Base-by-base conservation (phyloP, 2,888 invertebrate species). In the Drepanosiphum platanoidis region DNA sequence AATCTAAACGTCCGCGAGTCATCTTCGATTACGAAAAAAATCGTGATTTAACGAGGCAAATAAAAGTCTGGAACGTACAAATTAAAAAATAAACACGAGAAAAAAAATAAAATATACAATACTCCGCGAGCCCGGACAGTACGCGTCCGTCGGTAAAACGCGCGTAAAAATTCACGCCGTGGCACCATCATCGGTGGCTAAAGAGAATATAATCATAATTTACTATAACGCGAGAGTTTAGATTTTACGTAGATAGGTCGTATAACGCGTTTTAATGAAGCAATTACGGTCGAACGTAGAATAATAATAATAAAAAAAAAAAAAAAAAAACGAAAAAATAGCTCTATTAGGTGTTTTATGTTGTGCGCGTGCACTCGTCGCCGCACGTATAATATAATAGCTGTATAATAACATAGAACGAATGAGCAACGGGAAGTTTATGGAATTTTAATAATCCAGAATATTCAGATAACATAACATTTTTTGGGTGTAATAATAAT, bases 221-320 rank as follows among this genome's bases (percentile, higher is more conserved):
- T 58, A 52, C 36, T 36, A 61, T n/a, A n/a, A n/a, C n/a, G n/a
- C n/a, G n/a, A n/a, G 34, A 70, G 15, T 70, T 80, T 11, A 58
- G 52, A 70, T 80, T 70, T n/a, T n/a, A n/a, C n/a, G 9, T 46
- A 79, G 27, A 80, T 70, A n/a, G n/a, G n/a, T n/a, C n/a, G n/a
- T n/a, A n/a, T n/a, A 70, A 70, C 36, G 52, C 0, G 30, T 80
- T 80, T 80, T 80, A 70, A 80, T 36, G 58, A 80, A 80, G 80
- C 58, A 36, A 80, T 58, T 70, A 61, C 15, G 34, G 34, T n/a
- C 15, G 34, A 52, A 15, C 18, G 34, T 64, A 52, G n/a, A n/a
- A n/a, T n/a, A n/a, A n/a, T n/a, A n/a, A n/a, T n/a, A n/a, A n/a
- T n/a, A n/a, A n/a, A n/a, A n/a, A n/a, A n/a, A n/a, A n/a, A n/a